These are phyloP conservation scores for Chrysomallon squamiferum DNA, from an alignment of 1,140 invertebrate genomes.

Conservation along the genomic window DNA sequence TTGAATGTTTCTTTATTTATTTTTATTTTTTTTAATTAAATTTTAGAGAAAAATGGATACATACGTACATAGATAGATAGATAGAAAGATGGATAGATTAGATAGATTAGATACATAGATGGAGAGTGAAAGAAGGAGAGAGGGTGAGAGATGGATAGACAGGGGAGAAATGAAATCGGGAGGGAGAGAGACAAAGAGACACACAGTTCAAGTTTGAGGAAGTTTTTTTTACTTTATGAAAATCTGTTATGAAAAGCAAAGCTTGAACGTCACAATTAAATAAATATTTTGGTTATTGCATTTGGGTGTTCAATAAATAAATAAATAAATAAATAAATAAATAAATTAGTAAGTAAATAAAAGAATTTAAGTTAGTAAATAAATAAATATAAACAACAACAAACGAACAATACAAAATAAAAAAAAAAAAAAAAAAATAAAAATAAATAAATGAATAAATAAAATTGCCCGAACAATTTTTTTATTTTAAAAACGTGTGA, in stretches of 20 bases:
- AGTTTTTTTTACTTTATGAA: neutral
- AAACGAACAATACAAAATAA: too few species aligned
- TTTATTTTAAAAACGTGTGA: too few species aligned
- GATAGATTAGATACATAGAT: neutral
- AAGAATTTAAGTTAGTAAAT: neutral
- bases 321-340: too few species aligned
- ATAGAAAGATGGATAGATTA: neutral
- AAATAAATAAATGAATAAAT: too few species aligned
- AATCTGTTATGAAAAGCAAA: neutral
- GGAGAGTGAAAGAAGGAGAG: constrained; percentile 5
- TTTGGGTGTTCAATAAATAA: too few species aligned
- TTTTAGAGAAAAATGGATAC: neutral
- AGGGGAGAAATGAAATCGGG: neutral
- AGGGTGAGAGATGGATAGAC: neutral
- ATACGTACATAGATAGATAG: neutral
- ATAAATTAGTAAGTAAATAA: neutral
- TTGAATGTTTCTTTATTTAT: too few species aligned
- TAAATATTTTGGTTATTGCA: too few species aligned
- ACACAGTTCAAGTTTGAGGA: constrained; percentile 1
- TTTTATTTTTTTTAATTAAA: too few species aligned
- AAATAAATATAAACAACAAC: too few species aligned
- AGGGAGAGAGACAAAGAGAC: constrained; percentile 3
- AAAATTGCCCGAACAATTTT: too few species aligned
- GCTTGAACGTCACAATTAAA: too few species aligned
- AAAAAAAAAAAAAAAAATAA: too few species aligned